Base-by-base conservation (phyloP, 1,140 invertebrate genomes). In the Chymomyza costata region DNA sequence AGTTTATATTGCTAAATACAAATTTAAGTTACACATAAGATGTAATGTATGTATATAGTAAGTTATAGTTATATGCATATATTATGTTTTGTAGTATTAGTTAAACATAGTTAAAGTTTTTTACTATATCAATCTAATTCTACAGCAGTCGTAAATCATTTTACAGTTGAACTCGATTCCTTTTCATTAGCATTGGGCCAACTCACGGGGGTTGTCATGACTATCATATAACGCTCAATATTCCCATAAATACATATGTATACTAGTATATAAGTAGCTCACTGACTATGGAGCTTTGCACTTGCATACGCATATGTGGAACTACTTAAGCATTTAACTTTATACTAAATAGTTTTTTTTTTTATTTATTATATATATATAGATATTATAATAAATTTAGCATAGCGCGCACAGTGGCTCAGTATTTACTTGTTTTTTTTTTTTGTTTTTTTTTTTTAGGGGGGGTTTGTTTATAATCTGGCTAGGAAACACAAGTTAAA, bases 131-230 rank as follows among this genome's bases (percentile, higher is more conserved):
- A 59, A 54, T 52, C 55, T 69, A 66, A 76, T 66, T 50, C 71
- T 76, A 76, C 57, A 71, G 71, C 71, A 76, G 71, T 76, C 71
- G 71, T 63, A 76, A 76, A 78, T 69, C 74, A 67, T 73, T 74
- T 60, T 69, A 69, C 66, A 69, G 46, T 70, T 63, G 50, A 69
- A 60, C 39, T 46, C 66, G 21, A 6, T 30, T 13, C 28, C 18
- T 11, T 28, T 30, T 37, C 38, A 8, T 47, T 6, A 6, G 7
- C 3, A 0, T 3, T 47, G 31, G n/a, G 14, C 17, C 55, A 52
- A 69, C 47, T 65, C 35, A 64, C 53, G 68, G 59, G n/a, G 45
- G 49, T 50, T 49, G 45, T 67, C 37, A n/a, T 65, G 71, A 76
- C 73, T 76, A 80, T 71, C 63, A 78, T 73, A 78, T 64, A 73